Percentiles rank a stretch among this genome's conserved stretches.
Conservation (phyloP, 2,113 vertebrate genomes). For the Pelvicachromis taeniatus region DNA sequence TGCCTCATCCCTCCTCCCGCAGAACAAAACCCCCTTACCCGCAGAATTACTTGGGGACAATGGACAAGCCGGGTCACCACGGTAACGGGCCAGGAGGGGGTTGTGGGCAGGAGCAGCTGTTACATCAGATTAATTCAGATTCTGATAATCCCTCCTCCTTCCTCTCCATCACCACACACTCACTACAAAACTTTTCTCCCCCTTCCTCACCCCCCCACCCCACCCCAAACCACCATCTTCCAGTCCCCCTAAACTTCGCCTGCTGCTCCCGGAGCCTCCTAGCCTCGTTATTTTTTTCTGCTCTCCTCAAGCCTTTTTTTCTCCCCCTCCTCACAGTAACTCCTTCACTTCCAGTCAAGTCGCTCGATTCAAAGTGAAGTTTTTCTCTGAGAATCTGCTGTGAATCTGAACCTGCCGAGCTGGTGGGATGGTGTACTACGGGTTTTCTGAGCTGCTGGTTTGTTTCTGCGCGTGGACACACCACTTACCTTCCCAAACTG, state of each 20-base stretch:
- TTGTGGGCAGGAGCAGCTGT: conserved; percentile 79
- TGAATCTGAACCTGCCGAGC: conserved; percentile 9
- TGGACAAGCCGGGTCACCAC: conserved; percentile 75
- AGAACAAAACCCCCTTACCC: conserved; percentile 77
- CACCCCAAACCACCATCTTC: background rate
- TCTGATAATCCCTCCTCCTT: conserved; percentile 78
- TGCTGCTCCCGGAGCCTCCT: conserved; percentile 47
- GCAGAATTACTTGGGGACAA: conserved; percentile 80
- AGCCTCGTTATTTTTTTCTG: conserved; percentile 40
- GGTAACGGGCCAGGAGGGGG: conserved; percentile 76
- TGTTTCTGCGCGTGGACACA: background rate
- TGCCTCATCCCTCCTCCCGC: conserved; percentile 71
- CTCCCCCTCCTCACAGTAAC: conserved; percentile 31
- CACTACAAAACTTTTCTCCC: conserved; percentile 62
- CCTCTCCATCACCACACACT: conserved; percentile 62
- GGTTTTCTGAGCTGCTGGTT: background rate
- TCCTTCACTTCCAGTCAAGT: conserved; percentile 37
- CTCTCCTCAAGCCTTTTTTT: conserved; percentile 21
- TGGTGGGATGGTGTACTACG: background rate
- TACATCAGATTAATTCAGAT: conserved; percentile 85
- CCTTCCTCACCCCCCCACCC: background rate
- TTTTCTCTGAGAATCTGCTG: background rate
- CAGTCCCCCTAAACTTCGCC: conserved; percentile 43
- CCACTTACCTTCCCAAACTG: conserved; percentile 96
- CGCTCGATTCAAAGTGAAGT: conserved; percentile 14